Evolutionary conservation across 2,113 vertebrate genomes (phyloP).

Genomic region (Calidris pugnax): DNA sequence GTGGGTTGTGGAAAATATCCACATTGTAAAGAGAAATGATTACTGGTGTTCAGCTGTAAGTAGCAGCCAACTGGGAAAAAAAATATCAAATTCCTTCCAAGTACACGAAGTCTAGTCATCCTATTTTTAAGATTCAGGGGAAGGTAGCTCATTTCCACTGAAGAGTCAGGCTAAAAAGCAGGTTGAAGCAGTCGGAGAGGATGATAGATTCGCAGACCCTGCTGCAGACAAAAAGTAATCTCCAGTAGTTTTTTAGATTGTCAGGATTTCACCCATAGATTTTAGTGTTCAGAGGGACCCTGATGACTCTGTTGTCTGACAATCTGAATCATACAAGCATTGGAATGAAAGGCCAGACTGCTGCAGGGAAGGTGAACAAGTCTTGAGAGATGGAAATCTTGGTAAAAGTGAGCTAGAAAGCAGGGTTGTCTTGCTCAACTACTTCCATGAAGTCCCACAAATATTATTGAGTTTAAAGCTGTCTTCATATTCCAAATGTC

Average conservation of each 20-base stretch:
- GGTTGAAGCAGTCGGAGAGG: not conserved
- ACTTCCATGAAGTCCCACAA: not conserved
- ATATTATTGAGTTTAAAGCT: not conserved
- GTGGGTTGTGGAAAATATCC: not conserved
- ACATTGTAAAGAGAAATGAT: not conserved
- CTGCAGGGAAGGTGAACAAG: not conserved
- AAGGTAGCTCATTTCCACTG: not conserved
- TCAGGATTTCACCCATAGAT: not conserved
- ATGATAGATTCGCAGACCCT: not conserved
- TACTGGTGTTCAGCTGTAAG: not conserved
- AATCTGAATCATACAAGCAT: not conserved
- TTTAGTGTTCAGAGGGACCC: not conserved
- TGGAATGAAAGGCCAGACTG: not conserved
- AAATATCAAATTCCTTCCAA: not conserved
- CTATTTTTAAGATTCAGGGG: not conserved
- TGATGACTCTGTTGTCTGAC: not conserved
- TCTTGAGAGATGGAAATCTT: not conserved
- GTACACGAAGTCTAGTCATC: not conserved
- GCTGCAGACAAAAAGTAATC: not conserved
- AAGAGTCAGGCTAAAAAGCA: not conserved
- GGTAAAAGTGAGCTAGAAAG: not conserved
- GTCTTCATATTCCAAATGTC: not conserved
- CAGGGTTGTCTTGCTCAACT: not conserved
- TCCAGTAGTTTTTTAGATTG: not conserved
- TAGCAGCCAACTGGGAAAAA: not conserved